Base-by-base conservation (phyloP, 2,888 invertebrate species). In the Mesochorus sp. region DNA sequence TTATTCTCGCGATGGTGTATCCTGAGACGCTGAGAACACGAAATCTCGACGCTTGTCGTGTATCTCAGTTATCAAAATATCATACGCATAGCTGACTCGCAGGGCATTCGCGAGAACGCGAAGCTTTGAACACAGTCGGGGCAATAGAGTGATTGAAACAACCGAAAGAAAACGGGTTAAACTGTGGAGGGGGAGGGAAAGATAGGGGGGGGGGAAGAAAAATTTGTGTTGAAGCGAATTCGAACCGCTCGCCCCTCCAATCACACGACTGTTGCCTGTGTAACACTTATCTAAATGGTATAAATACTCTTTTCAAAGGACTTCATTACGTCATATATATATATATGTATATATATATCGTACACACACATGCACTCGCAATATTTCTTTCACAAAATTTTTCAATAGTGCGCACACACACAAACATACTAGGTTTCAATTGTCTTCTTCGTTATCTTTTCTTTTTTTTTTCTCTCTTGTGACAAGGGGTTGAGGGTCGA, bases 41-140 rank as follows among this genome's bases (percentile, higher is more conserved):
- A n/a, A n/a, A n/a, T n/a, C n/a, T n/a, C n/a, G n/a, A n/a, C n/a
- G n/a, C n/a, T n/a, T n/a, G n/a, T n/a, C n/a, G n/a, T n/a, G n/a
- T n/a, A n/a, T n/a, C n/a, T n/a, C n/a, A n/a, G n/a, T n/a, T n/a
- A n/a, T n/a, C n/a, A n/a, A n/a, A n/a, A n/a, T n/a, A n/a, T n/a
- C n/a, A n/a, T n/a, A n/a, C n/a, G n/a, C n/a, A n/a, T n/a, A n/a
- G 31, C 51, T 66, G 49, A 19, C 51, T 57, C 51, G 59, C 71
- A n/a, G 39, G 28, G 51, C 51, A 55, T 42, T 42, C 66, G 55
- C 17, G 61, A 59, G 61, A 85, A 85, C 82, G 85, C 84, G 79
- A 85, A 85, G 86, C 85, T 85, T 86, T 88, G 87, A 89, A 88
- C 89, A 89, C 88, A 89, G 84, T 88, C 76, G 84, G 85, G 85